Percentiles rank a stretch among this genome's conserved stretches.
Evolutionary conservation across 2,797 vertebrate genomes (phyloP).

Genomic region (Acestrorhynchus altus): DNA sequence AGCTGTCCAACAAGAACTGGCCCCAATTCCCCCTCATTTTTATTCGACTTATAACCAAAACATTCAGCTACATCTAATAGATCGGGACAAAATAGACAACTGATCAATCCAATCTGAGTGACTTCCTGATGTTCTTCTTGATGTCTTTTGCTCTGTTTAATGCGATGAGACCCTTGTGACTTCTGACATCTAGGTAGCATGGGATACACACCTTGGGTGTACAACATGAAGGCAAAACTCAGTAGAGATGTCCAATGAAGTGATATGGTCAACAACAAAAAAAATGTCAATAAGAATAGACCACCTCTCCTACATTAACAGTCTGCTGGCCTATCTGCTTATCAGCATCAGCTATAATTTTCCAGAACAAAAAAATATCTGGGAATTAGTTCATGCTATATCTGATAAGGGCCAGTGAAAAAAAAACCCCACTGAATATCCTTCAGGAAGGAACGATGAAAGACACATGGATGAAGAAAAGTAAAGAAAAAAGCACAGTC

Average conservation of each 20-base stretch:
- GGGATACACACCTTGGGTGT: background rate
- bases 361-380: background rate
- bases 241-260: background rate
- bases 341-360: background rate
- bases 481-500: background rate
- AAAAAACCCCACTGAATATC: conserved; percentile 5
- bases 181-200: background rate
- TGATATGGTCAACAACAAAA: background rate
- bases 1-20: background rate
- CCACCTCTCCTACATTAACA: background rate
- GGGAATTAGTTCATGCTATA: background rate
- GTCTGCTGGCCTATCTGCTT: background rate
- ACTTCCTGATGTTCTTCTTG: background rate
- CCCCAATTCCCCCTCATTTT: background rate
- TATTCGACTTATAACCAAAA: background rate
- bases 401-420: conserved; percentile 5
- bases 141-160: background rate
- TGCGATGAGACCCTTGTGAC: background rate
- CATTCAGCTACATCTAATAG: background rate
- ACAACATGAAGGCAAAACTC: conserved; percentile 3
- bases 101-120: background rate
- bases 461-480: conserved; percentile 40
- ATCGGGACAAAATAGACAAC: background rate
- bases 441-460: conserved; percentile 8
- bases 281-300: background rate